Evolutionary conservation across 2,888 invertebrate genomes (phyloP), one percentile per base, ranked within the genome.

Genomic region (Auanema freiburgensis): DNA sequence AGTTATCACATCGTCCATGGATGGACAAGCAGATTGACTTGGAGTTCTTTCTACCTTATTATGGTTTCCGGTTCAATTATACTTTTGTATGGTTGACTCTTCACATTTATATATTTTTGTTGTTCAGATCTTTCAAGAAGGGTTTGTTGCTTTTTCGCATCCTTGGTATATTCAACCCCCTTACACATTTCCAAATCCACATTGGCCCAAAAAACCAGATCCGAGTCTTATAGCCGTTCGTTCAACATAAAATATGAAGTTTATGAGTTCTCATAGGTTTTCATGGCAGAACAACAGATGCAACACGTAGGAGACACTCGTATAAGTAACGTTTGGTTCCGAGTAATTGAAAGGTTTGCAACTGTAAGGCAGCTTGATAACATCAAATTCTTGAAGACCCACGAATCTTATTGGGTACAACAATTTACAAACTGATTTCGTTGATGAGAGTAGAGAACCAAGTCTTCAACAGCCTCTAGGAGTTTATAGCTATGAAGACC

Each of bases 231-330:
- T 79, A 16, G 76, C 78, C 1, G 46, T 16, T 5, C 3, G 33
- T 33, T 33, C 33, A 33, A 33, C 8, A 33, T 33, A 33, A 5
- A 5, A 33, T 5, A 16, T 46, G 16, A 16, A 16, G 21, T 5
- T 46, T 46, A 6, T 21, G 8, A 6, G 16, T 18, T 18, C 21
- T 3, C 8, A 46, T 16, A 16, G 16, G 68, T 73, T 0, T 76
- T 78, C 51, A 72, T 76, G 71, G 60, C 74, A n/a, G 74, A 76
- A 10, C 66, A 65, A 69, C 76, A 63, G 69, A 75, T 65, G 59
- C 74, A 58, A 67, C 73, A 55, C 75, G 79, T 59, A 68, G 84
- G 84, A 66, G 80, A 80, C 25, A 69, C 61, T 10, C 43, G 67
- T 6, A 74, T 80, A 44, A 66, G 66, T 18, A 77, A 80, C 50